Conservation (phyloP, 2,888 invertebrate species). For the Dicyrtomina minuta region DNA sequence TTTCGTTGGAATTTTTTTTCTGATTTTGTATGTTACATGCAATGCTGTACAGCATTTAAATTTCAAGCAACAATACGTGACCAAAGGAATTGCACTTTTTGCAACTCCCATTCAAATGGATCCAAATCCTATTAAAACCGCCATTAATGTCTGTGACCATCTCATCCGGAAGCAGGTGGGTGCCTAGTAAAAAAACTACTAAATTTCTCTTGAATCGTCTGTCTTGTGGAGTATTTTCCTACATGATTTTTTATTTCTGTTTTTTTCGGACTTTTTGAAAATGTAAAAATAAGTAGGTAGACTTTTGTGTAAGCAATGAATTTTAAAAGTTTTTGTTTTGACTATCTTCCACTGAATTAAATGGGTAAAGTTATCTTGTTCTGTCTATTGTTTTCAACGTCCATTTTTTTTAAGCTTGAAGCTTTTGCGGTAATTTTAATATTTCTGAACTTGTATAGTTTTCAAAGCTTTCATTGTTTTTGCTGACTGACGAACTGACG, state of each 20-base stretch:
- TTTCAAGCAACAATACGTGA: conserved; percentile 78
- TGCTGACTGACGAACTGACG: too few relatives aligned
- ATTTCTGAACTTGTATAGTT: too few relatives aligned
- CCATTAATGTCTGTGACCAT: conserved; percentile 87
- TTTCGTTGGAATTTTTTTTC: neutral
- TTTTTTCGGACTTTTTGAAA: neutral
- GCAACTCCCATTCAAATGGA: conserved; percentile 90
- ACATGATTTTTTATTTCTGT: neutral
- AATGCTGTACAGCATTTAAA: conserved; percentile 72
- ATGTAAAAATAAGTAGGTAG: too few relatives aligned
- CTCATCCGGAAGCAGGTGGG: conserved; percentile 79
- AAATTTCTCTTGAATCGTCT: neutral
- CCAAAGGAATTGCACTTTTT: conserved; percentile 80
- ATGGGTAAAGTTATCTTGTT: too few relatives aligned
- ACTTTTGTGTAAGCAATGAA: too few relatives aligned
- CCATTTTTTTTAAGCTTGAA: too few relatives aligned
- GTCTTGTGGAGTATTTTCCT: neutral
- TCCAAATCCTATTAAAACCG: conserved; percentile 91
- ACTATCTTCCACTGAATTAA: too few relatives aligned
- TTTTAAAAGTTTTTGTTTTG: too few relatives aligned
- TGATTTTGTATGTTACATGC: neutral
- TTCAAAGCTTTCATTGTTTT: too few relatives aligned
- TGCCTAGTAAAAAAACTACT: conserved; percentile 19
- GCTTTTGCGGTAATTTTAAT: too few relatives aligned
- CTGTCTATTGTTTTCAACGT: too few relatives aligned